Evolutionary conservation across 2,888 invertebrate genomes (phyloP), one percentile per base, ranked within the genome.

Genomic region (Urechis unicinctus): DNA sequence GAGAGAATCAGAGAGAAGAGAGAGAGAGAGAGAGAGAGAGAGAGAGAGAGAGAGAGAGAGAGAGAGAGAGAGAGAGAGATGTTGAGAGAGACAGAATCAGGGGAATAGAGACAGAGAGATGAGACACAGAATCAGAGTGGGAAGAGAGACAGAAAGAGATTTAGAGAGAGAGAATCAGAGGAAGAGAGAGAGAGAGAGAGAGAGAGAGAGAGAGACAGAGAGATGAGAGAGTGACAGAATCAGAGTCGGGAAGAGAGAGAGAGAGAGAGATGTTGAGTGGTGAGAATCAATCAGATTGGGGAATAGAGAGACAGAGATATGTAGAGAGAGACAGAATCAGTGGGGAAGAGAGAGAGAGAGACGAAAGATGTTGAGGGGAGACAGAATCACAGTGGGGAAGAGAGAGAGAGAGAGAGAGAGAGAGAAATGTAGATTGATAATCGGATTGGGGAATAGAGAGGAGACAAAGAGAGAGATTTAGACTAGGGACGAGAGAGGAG

Each of bases 141-240:
- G n/a, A n/a, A n/a, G n/a, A n/a, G n/a, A n/a, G n/a, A n/a, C n/a
- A n/a, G 47, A 47, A 47, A 6, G 9, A 30, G 30, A n/a, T n/a
- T n/a, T n/a, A n/a, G n/a, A n/a, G n/a, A n/a, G n/a, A n/a, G n/a
- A n/a, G n/a, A n/a, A n/a, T n/a, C 13, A 29, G 26, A 50, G 24
- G 24, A n/a, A 50, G 50, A 26, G 3, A 50, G 5, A 31, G 29
- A 50, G 41, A 50, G 50, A 50, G 50, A 50, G 31, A 1, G 28
- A n/a, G 29, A 2, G 9, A 29, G 21, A 3, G n/a, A 29, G 31
- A 28, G 22, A 29, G 24, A 28, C 28, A 28, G n/a, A 50, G 31
- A 28, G 30, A 50, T 17, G 25, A 25, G 30, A n/a, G 30, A 25
- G 24, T 1, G 43, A 31, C 45, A 28, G 50, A 50, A 13, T n/a